A percentile compares a stretch with the other conserved stretches of the same genome.
phyloP scores from a whole-genome alignment of 2,113 vertebrate species.

The Amphiprion ocellaris region DNA sequence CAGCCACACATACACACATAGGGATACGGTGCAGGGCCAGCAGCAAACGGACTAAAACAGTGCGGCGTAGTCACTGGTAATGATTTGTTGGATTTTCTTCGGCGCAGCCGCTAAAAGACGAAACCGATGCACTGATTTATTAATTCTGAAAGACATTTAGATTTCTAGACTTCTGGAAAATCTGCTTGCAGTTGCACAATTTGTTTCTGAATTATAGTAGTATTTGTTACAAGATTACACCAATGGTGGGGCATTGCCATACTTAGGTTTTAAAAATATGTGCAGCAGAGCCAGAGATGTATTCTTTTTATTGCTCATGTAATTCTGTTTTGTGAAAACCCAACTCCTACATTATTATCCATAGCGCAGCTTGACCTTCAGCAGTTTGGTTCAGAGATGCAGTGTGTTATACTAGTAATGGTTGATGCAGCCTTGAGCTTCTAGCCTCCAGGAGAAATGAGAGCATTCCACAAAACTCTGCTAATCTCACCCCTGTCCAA shows the following conservation, averaged over 20 bases:
- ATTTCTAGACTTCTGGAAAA: neutral
- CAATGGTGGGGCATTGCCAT: neutral
- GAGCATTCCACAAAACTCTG: neutral
- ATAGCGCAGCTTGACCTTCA: conserved; percentile 3
- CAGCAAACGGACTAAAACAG: conserved; percentile 22
- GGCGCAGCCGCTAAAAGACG: neutral
- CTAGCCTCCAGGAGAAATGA: conserved; percentile 6
- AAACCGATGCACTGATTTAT: conserved; percentile 8
- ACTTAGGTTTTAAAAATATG: neutral
- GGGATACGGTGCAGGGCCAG: conserved; percentile 5
- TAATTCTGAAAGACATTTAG: neutral
- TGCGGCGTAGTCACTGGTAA: conserved; percentile 3
- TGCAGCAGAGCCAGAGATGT: conserved; percentile 2
- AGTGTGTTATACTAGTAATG: neutral
- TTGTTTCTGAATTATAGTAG: conserved; percentile 1
- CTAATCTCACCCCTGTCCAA: neutral
- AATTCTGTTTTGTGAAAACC: neutral
- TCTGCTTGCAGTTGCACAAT: neutral
- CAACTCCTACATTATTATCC: conserved; percentile 3
- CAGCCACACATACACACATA: conserved; percentile 18
- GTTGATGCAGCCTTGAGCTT: neutral
- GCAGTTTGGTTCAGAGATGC: neutral
- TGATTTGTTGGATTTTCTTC: conserved; percentile 9
- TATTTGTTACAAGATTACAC: neutral
- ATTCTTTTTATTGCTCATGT: neutral